A percentile compares a stretch with the other conserved stretches of the same genome.
Conservation (phyloP, 2,797 vertebrate genomes). For the Mormyrus proboscirostris region DNA sequence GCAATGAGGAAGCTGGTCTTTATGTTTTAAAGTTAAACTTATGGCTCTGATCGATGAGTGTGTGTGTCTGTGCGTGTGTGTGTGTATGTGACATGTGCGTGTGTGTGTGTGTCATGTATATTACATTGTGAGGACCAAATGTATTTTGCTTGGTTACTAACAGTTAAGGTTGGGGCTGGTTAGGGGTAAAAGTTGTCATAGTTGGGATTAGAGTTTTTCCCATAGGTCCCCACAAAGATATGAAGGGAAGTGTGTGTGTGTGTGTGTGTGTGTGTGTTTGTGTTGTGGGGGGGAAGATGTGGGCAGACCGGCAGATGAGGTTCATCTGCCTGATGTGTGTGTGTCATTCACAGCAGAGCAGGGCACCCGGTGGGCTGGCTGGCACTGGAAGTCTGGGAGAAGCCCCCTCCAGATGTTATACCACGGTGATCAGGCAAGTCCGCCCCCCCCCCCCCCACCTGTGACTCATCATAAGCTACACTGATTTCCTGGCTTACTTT, state of each 20-base stretch:
- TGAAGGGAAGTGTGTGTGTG: neutral
- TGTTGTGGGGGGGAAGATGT: neutral
- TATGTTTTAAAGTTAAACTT: neutral
- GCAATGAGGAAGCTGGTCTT: neutral
- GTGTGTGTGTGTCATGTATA: neutral
- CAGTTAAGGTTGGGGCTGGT: neutral
- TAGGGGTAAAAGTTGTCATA: neutral
- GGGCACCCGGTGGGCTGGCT: slow-evolving; percentile 45
- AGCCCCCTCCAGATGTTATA: slow-evolving; percentile 78
- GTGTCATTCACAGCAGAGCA: slow-evolving; percentile 54
- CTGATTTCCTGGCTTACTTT: neutral
- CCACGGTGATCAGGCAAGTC: slow-evolving; percentile 77
- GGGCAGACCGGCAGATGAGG: neutral
- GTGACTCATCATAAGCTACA: neutral
- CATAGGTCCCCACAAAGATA: neutral
- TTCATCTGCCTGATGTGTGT: neutral
- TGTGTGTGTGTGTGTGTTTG: no score
- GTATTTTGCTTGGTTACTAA: neutral
- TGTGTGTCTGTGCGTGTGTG: no score
- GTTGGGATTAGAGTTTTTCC: neutral
- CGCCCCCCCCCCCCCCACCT: neutral
- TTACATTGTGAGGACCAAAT: neutral
- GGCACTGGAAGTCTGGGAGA: slow-evolving; percentile 64
- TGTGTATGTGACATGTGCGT: no score
- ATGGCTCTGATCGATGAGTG: neutral